A percentile compares a stretch with the other conserved stretches of the same genome.
phyloP scores from a whole-genome alignment of 2,113 vertebrate genomes.

The Halichoeres trimaculatus region DNA sequence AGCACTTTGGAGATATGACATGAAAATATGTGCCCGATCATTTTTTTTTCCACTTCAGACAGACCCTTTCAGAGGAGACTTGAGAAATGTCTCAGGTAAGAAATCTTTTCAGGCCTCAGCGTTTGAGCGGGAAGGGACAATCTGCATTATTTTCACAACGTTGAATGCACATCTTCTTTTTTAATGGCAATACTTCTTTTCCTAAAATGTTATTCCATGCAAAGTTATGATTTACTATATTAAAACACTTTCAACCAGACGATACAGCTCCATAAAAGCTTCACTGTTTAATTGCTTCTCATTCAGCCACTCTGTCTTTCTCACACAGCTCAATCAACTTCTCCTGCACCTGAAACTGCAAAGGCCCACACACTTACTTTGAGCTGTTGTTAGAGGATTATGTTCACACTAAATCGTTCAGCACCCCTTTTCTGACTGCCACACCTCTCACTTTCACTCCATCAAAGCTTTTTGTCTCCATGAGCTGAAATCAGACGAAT shows the following conservation, averaged over 20 bases:
- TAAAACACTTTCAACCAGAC: background rate
- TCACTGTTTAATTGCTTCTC: background rate
- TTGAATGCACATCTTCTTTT: background rate
- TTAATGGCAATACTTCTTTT: background rate
- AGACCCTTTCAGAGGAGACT: background rate
- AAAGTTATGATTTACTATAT: background rate
- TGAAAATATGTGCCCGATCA: background rate
- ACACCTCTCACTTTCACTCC: conserved; percentile 9
- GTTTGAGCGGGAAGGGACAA: background rate
- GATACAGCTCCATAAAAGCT: background rate
- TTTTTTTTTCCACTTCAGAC: background rate
- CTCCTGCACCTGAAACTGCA: background rate
- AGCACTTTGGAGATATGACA: background rate
- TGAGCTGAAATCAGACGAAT: background rate
- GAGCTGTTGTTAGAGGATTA: background rate
- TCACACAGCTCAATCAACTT: background rate
- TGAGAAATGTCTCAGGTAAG: conserved; percentile 3
- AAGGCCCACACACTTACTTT: background rate
- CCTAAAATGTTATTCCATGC: background rate
- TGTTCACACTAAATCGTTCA: background rate
- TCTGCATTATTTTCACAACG: background rate
- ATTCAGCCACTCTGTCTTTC: background rate
- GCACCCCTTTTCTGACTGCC: background rate
- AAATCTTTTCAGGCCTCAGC: background rate
- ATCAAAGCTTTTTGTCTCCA: conserved; percentile 4